Conservation (phyloP, 2,113 vertebrate species). For the Psilopogon haemacephalus region DNA sequence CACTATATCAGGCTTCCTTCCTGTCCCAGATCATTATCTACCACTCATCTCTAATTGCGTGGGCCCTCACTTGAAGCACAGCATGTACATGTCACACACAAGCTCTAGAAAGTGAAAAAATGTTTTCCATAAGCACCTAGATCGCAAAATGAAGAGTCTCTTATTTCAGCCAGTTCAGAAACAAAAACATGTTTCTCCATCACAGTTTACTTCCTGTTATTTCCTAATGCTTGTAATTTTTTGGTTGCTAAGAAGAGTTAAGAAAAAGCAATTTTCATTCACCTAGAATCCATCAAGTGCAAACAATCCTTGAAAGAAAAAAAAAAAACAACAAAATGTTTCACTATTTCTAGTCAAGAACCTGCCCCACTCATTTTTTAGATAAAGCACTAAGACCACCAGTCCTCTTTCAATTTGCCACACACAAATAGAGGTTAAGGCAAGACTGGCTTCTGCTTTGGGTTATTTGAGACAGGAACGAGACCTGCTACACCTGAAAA, state of each 20-base stretch:
- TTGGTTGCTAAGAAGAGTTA: background rate
- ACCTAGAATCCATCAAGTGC: background rate
- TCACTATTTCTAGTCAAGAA: background rate
- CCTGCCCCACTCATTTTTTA: background rate
- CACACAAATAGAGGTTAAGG: background rate
- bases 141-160: background rate
- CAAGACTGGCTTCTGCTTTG: background rate
- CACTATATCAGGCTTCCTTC: constrained; percentile 55
- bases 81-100: background rate
- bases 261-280: background rate
- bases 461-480: background rate
- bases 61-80: background rate
- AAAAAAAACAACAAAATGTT: background rate
- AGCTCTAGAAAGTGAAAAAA: background rate
- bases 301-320: background rate
- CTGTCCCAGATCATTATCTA: constrained; percentile 53
- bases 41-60: constrained; percentile 44
- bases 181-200: background rate
- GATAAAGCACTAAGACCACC: background rate
- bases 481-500: background rate
- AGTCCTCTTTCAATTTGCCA: background rate
- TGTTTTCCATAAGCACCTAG: background rate
- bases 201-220: background rate
- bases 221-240: background rate
- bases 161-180: background rate